A percentile compares a stretch with the other conserved stretches of the same genome.
Conservation (phyloP, 2,797 vertebrate species). For the Sylvilagus floridanus region DNA sequence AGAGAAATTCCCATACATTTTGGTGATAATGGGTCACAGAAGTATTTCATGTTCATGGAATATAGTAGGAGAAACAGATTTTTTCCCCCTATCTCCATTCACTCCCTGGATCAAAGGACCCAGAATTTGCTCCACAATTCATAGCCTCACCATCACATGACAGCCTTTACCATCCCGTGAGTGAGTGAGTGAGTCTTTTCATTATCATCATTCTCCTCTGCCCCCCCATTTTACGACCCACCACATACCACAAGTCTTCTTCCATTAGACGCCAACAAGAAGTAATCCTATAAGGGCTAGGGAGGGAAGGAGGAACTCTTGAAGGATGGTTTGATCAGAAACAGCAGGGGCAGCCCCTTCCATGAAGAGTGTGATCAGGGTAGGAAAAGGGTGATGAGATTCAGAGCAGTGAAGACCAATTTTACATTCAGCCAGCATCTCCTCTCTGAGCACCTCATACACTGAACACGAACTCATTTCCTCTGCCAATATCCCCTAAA, state of each 20-base stretch:
- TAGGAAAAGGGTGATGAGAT: neutral
- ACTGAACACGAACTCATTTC: constrained; percentile 54
- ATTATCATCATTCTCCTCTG: neutral
- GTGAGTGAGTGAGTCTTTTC: neutral
- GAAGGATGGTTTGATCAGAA: neutral
- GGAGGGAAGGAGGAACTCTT: neutral
- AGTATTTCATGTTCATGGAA: neutral
- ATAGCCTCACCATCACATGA: neutral
- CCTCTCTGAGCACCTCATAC: constrained; percentile 22
- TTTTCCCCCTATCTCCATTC: neutral
- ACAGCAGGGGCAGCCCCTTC: neutral
- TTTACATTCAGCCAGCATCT: constrained; percentile 43
- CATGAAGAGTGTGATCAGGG: neutral
- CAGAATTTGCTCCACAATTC: neutral
- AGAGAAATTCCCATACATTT: neutral
- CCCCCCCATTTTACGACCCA: neutral
- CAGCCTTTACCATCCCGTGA: neutral
- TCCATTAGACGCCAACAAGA: neutral
- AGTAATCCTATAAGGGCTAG: neutral
- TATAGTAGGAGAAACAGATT: neutral
- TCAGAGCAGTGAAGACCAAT: neutral
- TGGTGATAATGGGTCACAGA: neutral
- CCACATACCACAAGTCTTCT: neutral
- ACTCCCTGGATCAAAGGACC: neutral
- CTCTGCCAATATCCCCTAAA: constrained; percentile 53